phyloP scores from a whole-genome alignment of 2,113 vertebrate species.

The Grus americana region DNA sequence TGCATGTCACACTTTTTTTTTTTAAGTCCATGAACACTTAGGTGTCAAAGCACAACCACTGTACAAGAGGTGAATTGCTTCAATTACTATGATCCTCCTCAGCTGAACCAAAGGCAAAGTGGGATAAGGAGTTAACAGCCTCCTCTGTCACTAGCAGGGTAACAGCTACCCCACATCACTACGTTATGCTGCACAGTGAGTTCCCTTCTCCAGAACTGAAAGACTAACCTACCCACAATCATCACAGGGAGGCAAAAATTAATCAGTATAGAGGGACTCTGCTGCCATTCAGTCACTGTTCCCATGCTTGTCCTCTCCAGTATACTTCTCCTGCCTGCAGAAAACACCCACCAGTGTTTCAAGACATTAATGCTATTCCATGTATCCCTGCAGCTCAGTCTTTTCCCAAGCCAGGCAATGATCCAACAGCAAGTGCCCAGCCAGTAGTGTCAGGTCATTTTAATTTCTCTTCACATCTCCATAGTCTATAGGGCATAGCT shows the following conservation, averaged over 20 bases:
- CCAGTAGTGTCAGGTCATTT: conserved; percentile 36
- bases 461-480: conserved; percentile 20
- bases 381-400: conserved; percentile 31
- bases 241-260: not conserved
- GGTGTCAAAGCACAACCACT: not conserved
- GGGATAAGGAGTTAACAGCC: not conserved
- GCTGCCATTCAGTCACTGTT: not conserved
- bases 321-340: conserved; percentile 25
- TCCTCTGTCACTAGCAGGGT: not conserved
- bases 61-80: not conserved
- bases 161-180: not conserved
- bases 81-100: rapidly evolving
- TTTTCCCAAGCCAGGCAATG: conserved; percentile 16
- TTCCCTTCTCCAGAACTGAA: not conserved
- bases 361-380: conserved; percentile 19
- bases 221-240: not conserved
- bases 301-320: not conserved
- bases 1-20: rapidly evolving
- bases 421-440: conserved; percentile 48
- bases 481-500: conserved; percentile 36
- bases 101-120: not conserved
- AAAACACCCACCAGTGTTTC: conserved; percentile 36
- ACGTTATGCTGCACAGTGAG: rapidly evolving
- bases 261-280: not conserved
- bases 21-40: not conserved